Base-by-base conservation (phyloP, 1,140 invertebrate genomes). In the Heliconius hewitsoni region DNA sequence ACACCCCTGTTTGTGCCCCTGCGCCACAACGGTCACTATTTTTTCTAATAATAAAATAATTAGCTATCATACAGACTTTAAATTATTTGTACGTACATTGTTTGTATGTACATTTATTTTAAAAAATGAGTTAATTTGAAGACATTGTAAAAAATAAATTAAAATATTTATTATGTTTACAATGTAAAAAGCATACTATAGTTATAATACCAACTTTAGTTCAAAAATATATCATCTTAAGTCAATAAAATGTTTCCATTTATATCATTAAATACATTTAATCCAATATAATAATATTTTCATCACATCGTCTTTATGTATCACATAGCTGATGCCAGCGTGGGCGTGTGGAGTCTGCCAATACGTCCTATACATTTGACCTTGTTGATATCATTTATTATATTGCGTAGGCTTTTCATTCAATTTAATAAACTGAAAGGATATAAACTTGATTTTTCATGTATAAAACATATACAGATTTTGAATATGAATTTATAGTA, bases 361-460 rank as follows among this genome's bases (percentile, higher is more conserved):
- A 66, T 60, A 27, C 60, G 60, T 66, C 23, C 60, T 66, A 30
- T 66, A 3, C 60, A 16, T 66, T 30, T 66, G 60, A 66, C 60
- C 60, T 66, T 66, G 60, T 16, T 66, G 27, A 66, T 27, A 27
- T 66, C 60, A 66, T 30, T 27, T 30, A 66, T 66, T 66, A 66
- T 18, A 5, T 66, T 66, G 60, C 60, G 60, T 66, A 30, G 60
- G 60, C 60, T 5, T 30, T 66, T 13, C 60, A 66, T 66, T 27
- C 60, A 30, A 66, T 27, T 30, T 66, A 13, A 66, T 27, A 66
- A 19, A 11, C 27, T 66, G 13, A 66, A 66, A 66, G 60, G 27
- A 66, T 66, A 66, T 66, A 66, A 66, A 66, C 60, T 66, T 66
- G 9, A 30, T 66, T 66, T 66, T 66, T 66, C 60, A 66, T 66